These are phyloP conservation scores for Accipiter virgatus DNA, from an alignment of 2,113 vertebrate genomes.

Conservation along the genomic window DNA sequence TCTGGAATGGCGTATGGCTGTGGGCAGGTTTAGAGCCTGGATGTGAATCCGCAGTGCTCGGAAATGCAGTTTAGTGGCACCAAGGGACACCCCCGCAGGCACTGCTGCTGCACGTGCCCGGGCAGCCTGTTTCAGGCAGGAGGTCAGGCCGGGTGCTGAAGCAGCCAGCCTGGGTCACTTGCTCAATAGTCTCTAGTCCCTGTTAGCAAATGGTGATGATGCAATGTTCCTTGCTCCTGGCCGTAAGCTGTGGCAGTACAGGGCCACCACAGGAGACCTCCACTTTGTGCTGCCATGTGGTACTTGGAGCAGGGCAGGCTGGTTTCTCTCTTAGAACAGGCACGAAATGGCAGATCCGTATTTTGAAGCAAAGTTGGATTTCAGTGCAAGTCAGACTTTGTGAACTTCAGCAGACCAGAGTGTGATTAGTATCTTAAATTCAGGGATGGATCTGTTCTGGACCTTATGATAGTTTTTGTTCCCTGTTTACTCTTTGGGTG, in stretches of 20 bases:
- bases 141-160: background rate
- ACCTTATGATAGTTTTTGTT: background rate
- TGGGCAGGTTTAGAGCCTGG: background rate
- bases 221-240: background rate
- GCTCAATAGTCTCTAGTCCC: background rate
- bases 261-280: background rate
- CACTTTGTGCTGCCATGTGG: background rate
- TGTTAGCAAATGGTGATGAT: background rate
- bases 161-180: background rate
- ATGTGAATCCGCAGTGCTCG: background rate
- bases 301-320: background rate
- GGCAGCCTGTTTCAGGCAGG: background rate
- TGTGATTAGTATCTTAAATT: background rate
- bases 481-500: background rate
- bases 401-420: background rate
- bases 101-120: fast-evolving
- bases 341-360: background rate
- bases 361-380: background rate
- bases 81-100: fast-evolving
- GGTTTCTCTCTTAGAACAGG: background rate
- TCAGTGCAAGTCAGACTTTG: background rate
- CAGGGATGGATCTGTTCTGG: background rate
- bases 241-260: background rate
- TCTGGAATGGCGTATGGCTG: background rate
- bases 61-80: background rate